These are phyloP conservation scores for Caenorhabditis elegans DNA, from an alignment of 1,140 invertebrate genomes.

Conservation along the genomic window WBcel235 BX284605.5:6152501-6153000, in stretches of 20 bases:
- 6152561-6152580: too few relatives aligned
- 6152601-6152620: conserved; percentile 18
- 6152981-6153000: neutral
- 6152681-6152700: too few relatives aligned
- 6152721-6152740: neutral
- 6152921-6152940: neutral
- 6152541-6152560: too few relatives aligned
- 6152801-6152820: neutral
- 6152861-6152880: neutral
- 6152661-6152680: neutral
- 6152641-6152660: neutral
- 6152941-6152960: neutral
- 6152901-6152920: neutral
- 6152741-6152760: neutral
- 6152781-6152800: neutral
- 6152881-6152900: neutral
- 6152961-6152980: neutral
- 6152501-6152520: neutral
- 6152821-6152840: neutral
- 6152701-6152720: neutral
- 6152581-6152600: neutral
- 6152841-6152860: conserved; percentile 15
- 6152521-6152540: too few relatives aligned
- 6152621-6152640: neutral
- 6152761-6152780: neutral